Evolutionary conservation across 1,140 invertebrate genomes (phyloP).

Genomic region (Saccostrea cuccullata): DNA sequence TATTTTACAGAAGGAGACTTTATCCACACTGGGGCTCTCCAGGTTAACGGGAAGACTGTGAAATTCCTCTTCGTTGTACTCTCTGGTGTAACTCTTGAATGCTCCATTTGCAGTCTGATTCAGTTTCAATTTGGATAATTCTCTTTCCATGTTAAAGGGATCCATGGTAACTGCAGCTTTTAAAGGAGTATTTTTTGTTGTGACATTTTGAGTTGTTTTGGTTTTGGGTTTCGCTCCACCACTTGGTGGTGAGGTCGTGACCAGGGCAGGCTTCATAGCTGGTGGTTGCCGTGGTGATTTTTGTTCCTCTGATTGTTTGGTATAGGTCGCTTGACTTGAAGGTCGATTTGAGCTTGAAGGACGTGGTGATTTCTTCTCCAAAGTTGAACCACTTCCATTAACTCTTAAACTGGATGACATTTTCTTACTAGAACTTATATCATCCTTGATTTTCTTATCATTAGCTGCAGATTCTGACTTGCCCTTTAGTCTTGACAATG

Average conservation of each 20-base stretch:
- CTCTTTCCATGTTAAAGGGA: neutral
- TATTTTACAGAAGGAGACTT: conserved; percentile 49
- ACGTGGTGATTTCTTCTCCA: conserved; percentile 25
- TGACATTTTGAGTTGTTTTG: conserved; percentile 23
- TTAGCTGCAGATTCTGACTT: neutral
- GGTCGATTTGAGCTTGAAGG: conserved; percentile 12
- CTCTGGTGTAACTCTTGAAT: conserved; percentile 1
- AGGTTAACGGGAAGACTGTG: conserved; percentile 44
- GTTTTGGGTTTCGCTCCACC: conserved; percentile 42
- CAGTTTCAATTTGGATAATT: neutral
- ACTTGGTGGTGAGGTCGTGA: conserved; percentile 42
- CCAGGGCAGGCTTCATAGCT: conserved; percentile 40
- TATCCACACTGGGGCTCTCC: neutral
- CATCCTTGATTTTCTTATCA: neutral
- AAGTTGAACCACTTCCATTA: neutral
- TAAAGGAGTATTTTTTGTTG: conserved; percentile 3
- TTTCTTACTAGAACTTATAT: neutral
- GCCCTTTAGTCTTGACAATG: neutral
- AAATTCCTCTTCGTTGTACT: conserved; percentile 38
- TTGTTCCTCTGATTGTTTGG: neutral
- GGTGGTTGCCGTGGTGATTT: conserved; percentile 44
- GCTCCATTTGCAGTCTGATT: neutral
- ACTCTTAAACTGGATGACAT: conserved; percentile 7
- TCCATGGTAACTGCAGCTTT: conserved; percentile 25
- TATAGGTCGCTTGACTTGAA: neutral